A percentile compares a stretch with the other conserved stretches of the same genome.
These are phyloP conservation scores for Epizoanthus rinbou DNA, from an alignment of 92 coral and sea anemone genomes.

Conservation along the genomic window DNA sequence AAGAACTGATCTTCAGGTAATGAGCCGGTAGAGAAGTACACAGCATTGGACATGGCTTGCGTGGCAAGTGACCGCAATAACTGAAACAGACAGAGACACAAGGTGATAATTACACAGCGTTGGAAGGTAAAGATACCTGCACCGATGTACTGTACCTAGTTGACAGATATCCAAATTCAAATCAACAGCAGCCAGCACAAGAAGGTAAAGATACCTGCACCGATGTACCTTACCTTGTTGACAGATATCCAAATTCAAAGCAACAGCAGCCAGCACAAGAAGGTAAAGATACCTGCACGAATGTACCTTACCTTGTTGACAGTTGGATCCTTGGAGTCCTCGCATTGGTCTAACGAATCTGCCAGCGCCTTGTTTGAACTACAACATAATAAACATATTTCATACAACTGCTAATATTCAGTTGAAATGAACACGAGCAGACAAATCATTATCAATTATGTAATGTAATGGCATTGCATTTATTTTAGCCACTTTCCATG, in stretches of 20 bases:
- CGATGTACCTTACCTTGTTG: slow-evolving; percentile 45
- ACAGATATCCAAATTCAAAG: slow-evolving; percentile 19
- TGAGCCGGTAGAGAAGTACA: slow-evolving; percentile 89
- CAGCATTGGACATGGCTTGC: slow-evolving; percentile 91
- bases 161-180: too few species aligned
- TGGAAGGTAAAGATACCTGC: too few species aligned
- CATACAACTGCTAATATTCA: too few species aligned
- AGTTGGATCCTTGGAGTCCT: slow-evolving; percentile 77
- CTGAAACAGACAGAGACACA: slow-evolving; percentile 28
- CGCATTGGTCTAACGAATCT: slow-evolving; percentile 81
- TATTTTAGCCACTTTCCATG: too few species aligned
- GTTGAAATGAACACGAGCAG: neutral
- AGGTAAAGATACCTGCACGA: too few species aligned
- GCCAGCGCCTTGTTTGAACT: slow-evolving; percentile 92
- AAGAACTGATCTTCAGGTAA: slow-evolving; percentile 76
- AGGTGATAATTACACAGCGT: neutral
- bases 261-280: too few species aligned
- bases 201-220: too few species aligned
- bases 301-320: slow-evolving; percentile 74
- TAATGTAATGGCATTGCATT: too few species aligned
- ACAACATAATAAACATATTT: neutral
- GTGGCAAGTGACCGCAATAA: slow-evolving; percentile 82
- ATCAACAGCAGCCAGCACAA: too few species aligned
- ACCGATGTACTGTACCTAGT: too few species aligned
- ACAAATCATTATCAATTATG: neutral